These are phyloP conservation scores for Drosophila barbarae DNA, from an alignment of 2,888 invertebrate species.

Conservation along the genomic window DNA sequence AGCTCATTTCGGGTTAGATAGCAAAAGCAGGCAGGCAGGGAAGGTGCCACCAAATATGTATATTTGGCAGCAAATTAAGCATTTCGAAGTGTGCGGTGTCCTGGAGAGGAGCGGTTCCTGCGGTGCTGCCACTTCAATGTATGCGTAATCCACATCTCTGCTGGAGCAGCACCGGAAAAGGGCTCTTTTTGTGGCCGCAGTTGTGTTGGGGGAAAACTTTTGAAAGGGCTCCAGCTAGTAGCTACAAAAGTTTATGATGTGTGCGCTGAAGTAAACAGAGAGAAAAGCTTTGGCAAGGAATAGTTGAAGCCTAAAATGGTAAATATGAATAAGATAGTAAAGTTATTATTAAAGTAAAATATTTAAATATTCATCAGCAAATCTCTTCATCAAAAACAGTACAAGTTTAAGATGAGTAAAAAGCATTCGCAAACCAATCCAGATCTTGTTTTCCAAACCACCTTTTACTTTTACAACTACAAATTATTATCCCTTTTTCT, in stretches of 20 bases:
- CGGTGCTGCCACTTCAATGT: slow-evolving; percentile 24
- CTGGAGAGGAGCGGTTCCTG: slow-evolving; percentile 11
- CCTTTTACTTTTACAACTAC: background rate
- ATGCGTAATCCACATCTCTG: slow-evolving; percentile 12
- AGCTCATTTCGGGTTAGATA: slow-evolving; percentile 41
- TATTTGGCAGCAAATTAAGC: slow-evolving; percentile 40
- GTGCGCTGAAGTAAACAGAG: background rate
- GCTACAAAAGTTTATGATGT: slow-evolving; percentile 29
- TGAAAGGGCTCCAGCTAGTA: slow-evolving; percentile 13
- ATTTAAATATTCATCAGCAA: background rate
- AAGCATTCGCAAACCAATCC: too few species aligned
- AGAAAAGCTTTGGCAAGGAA: background rate
- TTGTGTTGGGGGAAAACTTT: slow-evolving; percentile 31
- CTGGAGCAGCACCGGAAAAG: slow-evolving; percentile 1
- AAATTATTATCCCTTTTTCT: background rate
- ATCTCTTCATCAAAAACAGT: too few species aligned
- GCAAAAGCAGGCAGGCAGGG: background rate
- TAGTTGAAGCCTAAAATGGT: background rate
- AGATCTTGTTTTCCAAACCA: background rate
- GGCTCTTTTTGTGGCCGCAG: slow-evolving; percentile 28
- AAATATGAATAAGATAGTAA: background rate
- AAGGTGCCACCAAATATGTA: slow-evolving; percentile 24
- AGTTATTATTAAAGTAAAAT: background rate
- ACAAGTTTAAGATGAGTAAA: too few species aligned
- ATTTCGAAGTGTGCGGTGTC: slow-evolving; percentile 21